Percentiles rank a stretch among this genome's conserved stretches.
These are phyloP conservation scores for Gasterosteus nipponicus DNA, from an alignment of 2,113 vertebrate genomes.

Conservation along the genomic window DNA sequence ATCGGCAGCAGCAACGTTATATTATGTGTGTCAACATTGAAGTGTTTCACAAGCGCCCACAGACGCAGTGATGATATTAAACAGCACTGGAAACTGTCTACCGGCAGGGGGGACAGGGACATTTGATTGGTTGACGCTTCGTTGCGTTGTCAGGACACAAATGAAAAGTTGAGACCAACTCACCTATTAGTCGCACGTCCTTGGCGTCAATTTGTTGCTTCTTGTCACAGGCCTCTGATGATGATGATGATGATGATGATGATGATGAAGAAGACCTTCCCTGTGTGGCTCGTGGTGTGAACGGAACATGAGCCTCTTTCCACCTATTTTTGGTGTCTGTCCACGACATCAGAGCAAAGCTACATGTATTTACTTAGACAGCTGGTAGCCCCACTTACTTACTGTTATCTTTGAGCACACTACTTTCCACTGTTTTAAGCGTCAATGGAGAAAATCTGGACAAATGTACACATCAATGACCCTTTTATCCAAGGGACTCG, in stretches of 20 bases:
- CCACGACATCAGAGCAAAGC: constrained; percentile 36
- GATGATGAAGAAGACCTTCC: background rate
- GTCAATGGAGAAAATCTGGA: constrained; percentile 21
- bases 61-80: background rate
- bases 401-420: constrained; percentile 34
- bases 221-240: background rate
- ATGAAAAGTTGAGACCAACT: background rate
- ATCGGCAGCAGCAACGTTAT: background rate
- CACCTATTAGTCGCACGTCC: background rate
- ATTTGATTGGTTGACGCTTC: background rate
- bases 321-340: constrained; percentile 36
- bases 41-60: background rate
- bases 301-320: constrained; percentile 25
- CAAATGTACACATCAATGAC: constrained; percentile 16
- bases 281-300: background rate
- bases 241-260: background rate
- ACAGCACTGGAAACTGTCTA: background rate
- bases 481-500: constrained; percentile 30
- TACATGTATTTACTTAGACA: constrained; percentile 14
- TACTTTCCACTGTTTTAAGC: constrained; percentile 12
- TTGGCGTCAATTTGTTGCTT: background rate
- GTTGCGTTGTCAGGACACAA: background rate
- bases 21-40: background rate
- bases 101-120: background rate
- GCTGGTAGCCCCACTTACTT: constrained; percentile 6